Percentiles rank a stretch among this genome's conserved stretches.
These are phyloP conservation scores for Zaprionus gabonicus DNA, from an alignment of 1,140 invertebrate species.

Conservation along the genomic window DNA sequence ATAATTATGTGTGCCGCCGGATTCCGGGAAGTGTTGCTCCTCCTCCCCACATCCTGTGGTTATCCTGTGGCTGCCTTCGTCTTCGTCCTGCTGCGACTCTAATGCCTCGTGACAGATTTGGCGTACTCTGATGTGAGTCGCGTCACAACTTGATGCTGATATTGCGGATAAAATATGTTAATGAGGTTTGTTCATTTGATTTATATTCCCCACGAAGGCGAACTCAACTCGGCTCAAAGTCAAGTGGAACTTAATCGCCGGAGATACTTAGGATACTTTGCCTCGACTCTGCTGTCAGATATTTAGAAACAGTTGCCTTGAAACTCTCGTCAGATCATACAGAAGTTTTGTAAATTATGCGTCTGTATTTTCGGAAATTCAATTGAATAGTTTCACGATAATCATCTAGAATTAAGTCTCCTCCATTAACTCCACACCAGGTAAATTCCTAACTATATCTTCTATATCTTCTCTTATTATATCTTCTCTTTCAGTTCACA, in stretches of 20 bases:
- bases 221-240: conserved; percentile 27
- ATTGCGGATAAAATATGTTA: conserved; percentile 78
- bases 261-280: not conserved
- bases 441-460: not conserved
- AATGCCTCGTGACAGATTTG: conserved; percentile 83
- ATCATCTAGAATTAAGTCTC: not conserved
- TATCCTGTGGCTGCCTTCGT: conserved; percentile 53
- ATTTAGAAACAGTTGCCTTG: not conserved
- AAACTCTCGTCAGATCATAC: not conserved
- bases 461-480: too few relatives aligned
- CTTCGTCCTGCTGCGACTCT: conserved; percentile 43
- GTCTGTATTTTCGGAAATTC: conserved; percentile 7
- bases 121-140: conserved; percentile 63
- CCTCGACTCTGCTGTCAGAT: conserved; percentile 2
- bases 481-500: conserved; percentile 1
- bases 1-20: conserved; percentile 69
- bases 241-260: conserved; percentile 39
- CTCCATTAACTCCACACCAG: not conserved
- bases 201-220: conserved; percentile 64
- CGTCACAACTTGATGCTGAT: conserved; percentile 75
- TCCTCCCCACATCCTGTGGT: not conserved
- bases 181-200: conserved; percentile 82
- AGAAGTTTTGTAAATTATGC: not conserved
- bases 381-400: conserved; percentile 8
- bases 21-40: conserved; percentile 55